These are phyloP conservation scores for Papilio protenor DNA, from an alignment of 2,888 invertebrate genomes.

Conservation along the genomic window DNA sequence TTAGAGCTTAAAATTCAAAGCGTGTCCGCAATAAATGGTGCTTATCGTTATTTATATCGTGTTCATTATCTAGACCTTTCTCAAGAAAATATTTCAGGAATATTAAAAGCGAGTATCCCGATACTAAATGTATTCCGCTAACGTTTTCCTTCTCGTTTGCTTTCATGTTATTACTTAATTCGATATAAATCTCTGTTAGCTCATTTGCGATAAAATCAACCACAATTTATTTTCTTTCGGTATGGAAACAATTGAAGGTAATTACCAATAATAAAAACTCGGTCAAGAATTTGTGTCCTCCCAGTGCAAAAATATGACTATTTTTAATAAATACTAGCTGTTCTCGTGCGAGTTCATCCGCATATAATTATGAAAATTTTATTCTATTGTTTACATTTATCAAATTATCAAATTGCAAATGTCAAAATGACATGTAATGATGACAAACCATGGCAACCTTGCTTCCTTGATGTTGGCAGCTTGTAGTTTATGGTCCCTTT, in stretches of 20 bases:
- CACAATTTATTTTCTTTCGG: neutral
- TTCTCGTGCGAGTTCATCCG: no score
- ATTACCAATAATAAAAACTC: neutral
- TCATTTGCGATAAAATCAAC: conserved; percentile 3
- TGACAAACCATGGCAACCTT: no score
- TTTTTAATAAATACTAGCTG: no score
- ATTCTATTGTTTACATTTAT: no score
- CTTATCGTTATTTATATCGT: conserved; percentile 37
- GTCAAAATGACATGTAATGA: no score
- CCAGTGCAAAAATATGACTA: no score
- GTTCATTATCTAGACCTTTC: conserved; percentile 36
- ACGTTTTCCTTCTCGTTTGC: conserved; percentile 26
- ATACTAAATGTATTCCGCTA: conserved; percentile 24
- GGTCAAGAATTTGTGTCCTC: no score
- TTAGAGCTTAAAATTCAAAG: conserved; percentile 31
- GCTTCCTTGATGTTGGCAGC: no score
- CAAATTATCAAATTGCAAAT: no score
- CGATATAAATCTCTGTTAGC: conserved; percentile 11
- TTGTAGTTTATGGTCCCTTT: no score
- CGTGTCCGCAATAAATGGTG: conserved; percentile 35
- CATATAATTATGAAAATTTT: no score
- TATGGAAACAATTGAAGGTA: neutral
- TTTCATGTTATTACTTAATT: conserved; percentile 35
- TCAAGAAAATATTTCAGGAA: conserved; percentile 31
- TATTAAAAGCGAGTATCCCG: conserved; percentile 24